Evolutionary conservation across 2,113 vertebrate species (phyloP).

Genomic region (Cyanoliseus patagonus): DNA sequence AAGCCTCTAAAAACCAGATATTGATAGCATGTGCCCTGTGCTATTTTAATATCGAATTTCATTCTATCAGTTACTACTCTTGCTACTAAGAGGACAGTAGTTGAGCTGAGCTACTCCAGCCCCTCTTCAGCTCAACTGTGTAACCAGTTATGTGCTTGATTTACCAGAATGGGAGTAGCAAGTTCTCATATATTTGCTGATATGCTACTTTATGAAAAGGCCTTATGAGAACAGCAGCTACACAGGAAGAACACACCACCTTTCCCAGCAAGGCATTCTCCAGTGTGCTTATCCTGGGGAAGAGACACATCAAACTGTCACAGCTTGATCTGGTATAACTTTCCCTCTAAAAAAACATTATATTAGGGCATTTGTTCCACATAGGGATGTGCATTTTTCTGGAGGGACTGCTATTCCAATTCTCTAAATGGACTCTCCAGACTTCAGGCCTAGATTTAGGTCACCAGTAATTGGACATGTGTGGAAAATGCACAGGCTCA

Average conservation of each 20-base stretch:
- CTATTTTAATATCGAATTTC: neutral
- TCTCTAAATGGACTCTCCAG: neutral
- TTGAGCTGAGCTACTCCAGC: neutral
- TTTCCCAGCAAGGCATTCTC: neutral
- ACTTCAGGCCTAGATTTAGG: conserved; percentile 48
- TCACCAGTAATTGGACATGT: conserved; percentile 63
- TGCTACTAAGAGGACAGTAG: neutral
- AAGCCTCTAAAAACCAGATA: neutral
- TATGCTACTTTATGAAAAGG: neutral
- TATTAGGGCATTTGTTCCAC: neutral
- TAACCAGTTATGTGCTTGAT: neutral
- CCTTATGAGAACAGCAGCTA: neutral
- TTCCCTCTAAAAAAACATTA: neutral
- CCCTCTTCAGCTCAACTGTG: neutral
- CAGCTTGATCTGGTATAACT: neutral
- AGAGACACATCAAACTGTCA: neutral
- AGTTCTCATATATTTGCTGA: neutral
- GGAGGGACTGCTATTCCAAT: neutral
- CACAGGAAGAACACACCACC: neutral
- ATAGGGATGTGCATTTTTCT: neutral
- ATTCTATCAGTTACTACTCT: neutral
- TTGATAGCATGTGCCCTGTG: neutral
- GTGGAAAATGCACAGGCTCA: conserved; percentile 39
- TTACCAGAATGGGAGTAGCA: neutral
- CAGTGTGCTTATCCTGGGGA: neutral